phyloP scores from a whole-genome alignment of 2,888 invertebrate genomes.

The Balanococcus diminutus region DNA sequence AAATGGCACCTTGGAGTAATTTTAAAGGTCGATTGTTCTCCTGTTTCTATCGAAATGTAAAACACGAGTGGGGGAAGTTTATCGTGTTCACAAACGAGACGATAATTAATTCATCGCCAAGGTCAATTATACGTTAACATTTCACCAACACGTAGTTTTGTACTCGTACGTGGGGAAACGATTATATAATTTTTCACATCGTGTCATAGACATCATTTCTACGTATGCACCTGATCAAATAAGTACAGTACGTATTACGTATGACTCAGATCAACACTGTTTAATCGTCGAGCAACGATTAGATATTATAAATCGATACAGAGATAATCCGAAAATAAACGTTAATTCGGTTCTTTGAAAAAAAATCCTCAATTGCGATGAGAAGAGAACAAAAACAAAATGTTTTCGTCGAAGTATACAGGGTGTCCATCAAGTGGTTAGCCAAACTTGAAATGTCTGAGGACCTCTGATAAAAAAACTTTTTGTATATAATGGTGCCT shows the following conservation, averaged over 20 bases:
- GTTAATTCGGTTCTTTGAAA: not conserved
- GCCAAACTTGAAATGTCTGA: too few relatives aligned
- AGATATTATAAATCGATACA: too few relatives aligned
- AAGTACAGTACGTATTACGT: not conserved
- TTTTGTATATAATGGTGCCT: too few relatives aligned
- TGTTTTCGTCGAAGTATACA: not conserved
- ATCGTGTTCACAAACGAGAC: not conserved
- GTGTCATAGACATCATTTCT: not conserved
- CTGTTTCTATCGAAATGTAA: not conserved
- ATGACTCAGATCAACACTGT: not conserved
- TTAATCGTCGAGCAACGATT: not conserved
- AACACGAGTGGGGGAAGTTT: not conserved
- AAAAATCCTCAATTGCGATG: not conserved
- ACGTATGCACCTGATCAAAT: not conserved
- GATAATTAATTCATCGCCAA: conserved; percentile 13
- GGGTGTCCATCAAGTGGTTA: too few relatives aligned
- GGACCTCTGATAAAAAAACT: too few relatives aligned
- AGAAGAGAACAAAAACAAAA: not conserved
- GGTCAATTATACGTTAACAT: conserved; percentile 11
- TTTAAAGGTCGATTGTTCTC: not conserved
- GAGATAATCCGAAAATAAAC: too few relatives aligned
- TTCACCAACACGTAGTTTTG: not conserved
- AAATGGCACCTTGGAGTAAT: not conserved
- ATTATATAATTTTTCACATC: not conserved
- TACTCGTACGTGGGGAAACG: not conserved